A percentile compares a stretch with the other conserved stretches of the same genome.
Evolutionary conservation across 1,140 invertebrate genomes (phyloP).

Genomic region (Procambarus clarkii): DNA sequence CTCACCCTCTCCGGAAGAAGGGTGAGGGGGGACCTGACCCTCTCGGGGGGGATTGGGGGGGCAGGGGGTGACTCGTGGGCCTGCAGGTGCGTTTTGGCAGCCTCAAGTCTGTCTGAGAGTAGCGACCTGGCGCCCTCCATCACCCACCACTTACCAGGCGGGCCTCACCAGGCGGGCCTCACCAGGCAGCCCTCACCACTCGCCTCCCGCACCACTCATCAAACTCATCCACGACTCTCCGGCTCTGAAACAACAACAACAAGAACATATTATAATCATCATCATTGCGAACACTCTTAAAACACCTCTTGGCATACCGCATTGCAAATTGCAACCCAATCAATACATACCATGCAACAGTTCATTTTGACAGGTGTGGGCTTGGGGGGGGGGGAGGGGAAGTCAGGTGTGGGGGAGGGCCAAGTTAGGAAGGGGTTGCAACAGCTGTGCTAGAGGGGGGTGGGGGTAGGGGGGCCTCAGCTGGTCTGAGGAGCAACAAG

Average conservation of each 20-base stretch:
- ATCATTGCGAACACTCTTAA: no score
- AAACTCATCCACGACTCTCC: background rate
- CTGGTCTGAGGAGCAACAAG: no score
- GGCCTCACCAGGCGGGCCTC: no score
- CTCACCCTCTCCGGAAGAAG: conserved; percentile 23
- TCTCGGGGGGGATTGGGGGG: background rate
- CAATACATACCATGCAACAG: no score
- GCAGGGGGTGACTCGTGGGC: background rate
- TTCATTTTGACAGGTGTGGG: no score
- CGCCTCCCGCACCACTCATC: background rate
- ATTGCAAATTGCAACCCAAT: no score
- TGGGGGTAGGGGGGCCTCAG: no score
- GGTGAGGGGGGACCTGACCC: background rate
- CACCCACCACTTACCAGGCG: background rate
- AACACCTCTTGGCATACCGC: no score
- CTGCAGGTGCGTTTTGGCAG: background rate
- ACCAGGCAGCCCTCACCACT: background rate
- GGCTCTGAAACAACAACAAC: background rate
- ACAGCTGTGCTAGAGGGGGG: no score
- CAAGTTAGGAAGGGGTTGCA: no score
- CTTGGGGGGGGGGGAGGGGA: no score
- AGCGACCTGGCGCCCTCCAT: conserved; percentile 50
- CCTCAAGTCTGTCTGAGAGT: conserved; percentile 38
- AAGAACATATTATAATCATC: background rate
- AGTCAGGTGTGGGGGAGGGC: no score